These are phyloP conservation scores for Parotia lawesii DNA, from an alignment of 2,113 vertebrate species.

Conservation along the genomic window DNA sequence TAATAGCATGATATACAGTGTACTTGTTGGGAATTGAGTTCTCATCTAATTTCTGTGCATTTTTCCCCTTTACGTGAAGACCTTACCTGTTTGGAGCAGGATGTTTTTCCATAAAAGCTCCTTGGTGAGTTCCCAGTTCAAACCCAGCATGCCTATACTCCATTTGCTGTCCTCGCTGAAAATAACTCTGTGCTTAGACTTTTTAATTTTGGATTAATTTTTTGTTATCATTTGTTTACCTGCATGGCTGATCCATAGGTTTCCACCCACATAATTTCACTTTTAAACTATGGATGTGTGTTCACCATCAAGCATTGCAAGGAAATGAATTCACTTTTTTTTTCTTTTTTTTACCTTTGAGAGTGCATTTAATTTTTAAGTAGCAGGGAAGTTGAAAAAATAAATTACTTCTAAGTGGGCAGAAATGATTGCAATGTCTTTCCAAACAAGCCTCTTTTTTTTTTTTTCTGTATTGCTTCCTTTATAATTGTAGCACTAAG, in stretches of 20 bases:
- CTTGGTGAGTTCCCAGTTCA: slow-evolving; percentile 94
- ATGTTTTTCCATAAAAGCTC: slow-evolving; percentile 99
- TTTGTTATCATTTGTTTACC: slow-evolving; percentile 27
- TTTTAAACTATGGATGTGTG: slow-evolving; percentile 10
- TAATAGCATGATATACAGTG: slow-evolving; percentile 58
- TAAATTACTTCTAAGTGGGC: neutral
- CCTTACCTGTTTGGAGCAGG: slow-evolving; percentile 99
- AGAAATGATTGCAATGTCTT: neutral
- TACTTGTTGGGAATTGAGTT: slow-evolving; percentile 83
- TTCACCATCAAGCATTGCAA: slow-evolving; percentile 40
- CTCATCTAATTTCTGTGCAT: slow-evolving; percentile 92
- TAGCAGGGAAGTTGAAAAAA: slow-evolving; percentile 8
- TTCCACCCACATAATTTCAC: slow-evolving; percentile 52
- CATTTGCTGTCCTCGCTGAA: slow-evolving; percentile 70
- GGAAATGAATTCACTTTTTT: neutral
- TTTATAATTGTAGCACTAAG: neutral
- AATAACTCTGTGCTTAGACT: slow-evolving; percentile 37
- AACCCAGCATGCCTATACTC: slow-evolving; percentile 84
- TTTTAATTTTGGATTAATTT: neutral
- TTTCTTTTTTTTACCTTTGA: neutral
- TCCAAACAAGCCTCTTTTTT: neutral
- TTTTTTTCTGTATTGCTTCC: neutral
- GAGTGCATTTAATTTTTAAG: slow-evolving; percentile 20
- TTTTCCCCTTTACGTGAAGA: slow-evolving; percentile 87
- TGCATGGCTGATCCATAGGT: slow-evolving; percentile 73